A percentile compares a stretch with the other conserved stretches of the same genome.
Evolutionary conservation across 2,113 vertebrate species (phyloP).

Genomic region (Eublepharis macularius): DNA sequence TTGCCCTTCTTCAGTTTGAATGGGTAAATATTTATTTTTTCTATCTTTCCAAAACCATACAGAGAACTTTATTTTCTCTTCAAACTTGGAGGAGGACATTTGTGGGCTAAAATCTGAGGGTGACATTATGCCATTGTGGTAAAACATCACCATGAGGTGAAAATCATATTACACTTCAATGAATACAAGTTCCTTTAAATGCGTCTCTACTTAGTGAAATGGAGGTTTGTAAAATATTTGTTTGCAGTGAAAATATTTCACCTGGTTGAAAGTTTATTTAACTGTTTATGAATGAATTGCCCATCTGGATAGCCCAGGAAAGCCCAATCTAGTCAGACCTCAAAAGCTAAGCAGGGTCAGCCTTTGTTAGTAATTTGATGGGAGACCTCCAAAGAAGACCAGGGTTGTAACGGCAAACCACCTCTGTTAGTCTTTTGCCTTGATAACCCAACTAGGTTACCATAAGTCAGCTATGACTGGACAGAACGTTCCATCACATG

Average conservation of each 20-base stretch:
- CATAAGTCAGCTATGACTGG: too few species aligned
- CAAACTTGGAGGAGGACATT: background rate
- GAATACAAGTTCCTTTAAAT: background rate
- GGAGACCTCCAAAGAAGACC: too few species aligned
- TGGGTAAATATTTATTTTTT: background rate
- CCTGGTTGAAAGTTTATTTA: background rate
- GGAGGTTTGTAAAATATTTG: background rate
- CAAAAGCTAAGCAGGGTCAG: too few species aligned
- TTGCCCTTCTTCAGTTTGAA: background rate
- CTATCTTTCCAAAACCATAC: background rate
- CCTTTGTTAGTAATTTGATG: too few species aligned
- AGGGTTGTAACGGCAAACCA: too few species aligned
- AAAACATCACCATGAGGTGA: background rate
- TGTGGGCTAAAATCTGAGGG: background rate
- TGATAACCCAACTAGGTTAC: too few species aligned
- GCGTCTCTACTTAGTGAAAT: background rate
- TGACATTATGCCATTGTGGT: background rate
- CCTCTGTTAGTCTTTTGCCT: too few species aligned
- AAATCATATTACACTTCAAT: background rate
- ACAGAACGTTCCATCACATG: too few species aligned
- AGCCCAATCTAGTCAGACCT: too few species aligned
- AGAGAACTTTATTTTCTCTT: background rate
- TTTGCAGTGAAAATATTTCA: background rate
- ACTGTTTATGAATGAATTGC: background rate
- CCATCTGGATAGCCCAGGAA: too few species aligned